Evolutionary conservation across 37 sponge, comb jelly and placozoan genomes (phyloP).

Genomic region (Diacarnus erythraeanus): DNA sequence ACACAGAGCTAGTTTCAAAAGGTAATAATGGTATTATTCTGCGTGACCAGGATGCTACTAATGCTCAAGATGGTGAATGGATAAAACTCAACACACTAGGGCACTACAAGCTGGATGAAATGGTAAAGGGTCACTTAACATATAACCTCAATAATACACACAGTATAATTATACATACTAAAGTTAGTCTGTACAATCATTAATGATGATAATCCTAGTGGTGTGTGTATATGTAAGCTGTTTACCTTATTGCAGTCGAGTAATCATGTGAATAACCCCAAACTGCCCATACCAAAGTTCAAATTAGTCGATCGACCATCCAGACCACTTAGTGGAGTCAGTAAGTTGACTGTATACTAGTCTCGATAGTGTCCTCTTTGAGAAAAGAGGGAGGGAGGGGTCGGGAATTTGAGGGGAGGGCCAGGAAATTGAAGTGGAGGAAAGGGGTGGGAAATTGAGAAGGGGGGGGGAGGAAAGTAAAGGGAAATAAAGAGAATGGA

Average conservation of each 20-base stretch:
- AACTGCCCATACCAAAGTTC: constrained; percentile 55
- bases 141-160: too few relatives aligned
- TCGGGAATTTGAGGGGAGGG: too few relatives aligned
- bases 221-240: background rate
- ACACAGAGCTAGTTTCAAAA: background rate
- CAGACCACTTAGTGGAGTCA: constrained; percentile 35
- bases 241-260: constrained; percentile 37
- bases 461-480: too few relatives aligned
- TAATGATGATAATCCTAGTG: background rate
- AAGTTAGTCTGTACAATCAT: too few relatives aligned
- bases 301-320: constrained; percentile 16
- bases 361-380: too few relatives aligned
- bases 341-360: constrained; percentile 34
- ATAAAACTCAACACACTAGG: constrained; percentile 90
- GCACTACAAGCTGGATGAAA: constrained; percentile 84
- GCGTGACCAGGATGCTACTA: constrained; percentile 82
- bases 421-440: too few relatives aligned
- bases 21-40: constrained; percentile 49
- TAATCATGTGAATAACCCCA: constrained; percentile 34
- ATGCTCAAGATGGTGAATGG: constrained; percentile 74
- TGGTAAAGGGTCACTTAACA: constrained; percentile 62
- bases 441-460: too few relatives aligned
- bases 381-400: too few relatives aligned
- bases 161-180: too few relatives aligned
- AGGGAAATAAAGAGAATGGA: too few relatives aligned